Evolutionary conservation across 2,888 invertebrate genomes (phyloP).

Genomic region (Apoderus coryli): DNA sequence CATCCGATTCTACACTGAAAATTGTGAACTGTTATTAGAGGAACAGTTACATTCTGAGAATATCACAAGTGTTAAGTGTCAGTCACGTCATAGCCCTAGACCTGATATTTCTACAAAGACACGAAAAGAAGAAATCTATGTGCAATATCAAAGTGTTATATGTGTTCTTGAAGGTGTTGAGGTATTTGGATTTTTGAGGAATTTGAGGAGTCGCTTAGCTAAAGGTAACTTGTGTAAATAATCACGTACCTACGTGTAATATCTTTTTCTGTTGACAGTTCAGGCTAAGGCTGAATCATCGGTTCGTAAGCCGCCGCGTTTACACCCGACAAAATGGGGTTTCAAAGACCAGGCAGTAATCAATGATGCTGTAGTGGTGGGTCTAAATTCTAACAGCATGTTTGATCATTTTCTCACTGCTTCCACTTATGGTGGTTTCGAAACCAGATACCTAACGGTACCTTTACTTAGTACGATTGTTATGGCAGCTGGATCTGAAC

Average conservation of each 20-base stretch:
- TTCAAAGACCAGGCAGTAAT: slow-evolving; percentile 60
- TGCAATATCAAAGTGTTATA: slow-evolving; percentile 54
- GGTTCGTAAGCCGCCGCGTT: too few relatives aligned
- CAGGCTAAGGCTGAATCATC: slow-evolving; percentile 1
- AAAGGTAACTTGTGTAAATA: too few relatives aligned
- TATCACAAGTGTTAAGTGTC: slow-evolving; percentile 66
- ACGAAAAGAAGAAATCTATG: slow-evolving; percentile 53
- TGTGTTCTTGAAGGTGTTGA: slow-evolving; percentile 64
- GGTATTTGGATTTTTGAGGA: slow-evolving; percentile 64
- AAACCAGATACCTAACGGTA: slow-evolving; percentile 53
- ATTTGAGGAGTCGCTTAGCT: slow-evolving; percentile 63
- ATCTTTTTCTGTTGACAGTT: too few relatives aligned
- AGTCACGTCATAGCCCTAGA: slow-evolving; percentile 42
- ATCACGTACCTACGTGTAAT: slow-evolving; percentile 4
- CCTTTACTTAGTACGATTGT: slow-evolving; percentile 65
- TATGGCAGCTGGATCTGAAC: slow-evolving; percentile 63
- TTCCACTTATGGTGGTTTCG: slow-evolving; percentile 61
- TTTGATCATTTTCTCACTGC: slow-evolving; percentile 80
- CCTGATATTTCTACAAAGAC: slow-evolving; percentile 29
- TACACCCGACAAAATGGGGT: slow-evolving; percentile 84
- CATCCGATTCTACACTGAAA: slow-evolving; percentile 80
- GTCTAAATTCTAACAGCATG: slow-evolving; percentile 53
- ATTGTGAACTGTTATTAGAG: slow-evolving; percentile 62
- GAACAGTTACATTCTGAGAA: slow-evolving; percentile 76
- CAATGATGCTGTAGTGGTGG: slow-evolving; percentile 65